Base-by-base conservation (phyloP, 2,888 invertebrate genomes). In the Habrosyne pyritoides region DNA sequence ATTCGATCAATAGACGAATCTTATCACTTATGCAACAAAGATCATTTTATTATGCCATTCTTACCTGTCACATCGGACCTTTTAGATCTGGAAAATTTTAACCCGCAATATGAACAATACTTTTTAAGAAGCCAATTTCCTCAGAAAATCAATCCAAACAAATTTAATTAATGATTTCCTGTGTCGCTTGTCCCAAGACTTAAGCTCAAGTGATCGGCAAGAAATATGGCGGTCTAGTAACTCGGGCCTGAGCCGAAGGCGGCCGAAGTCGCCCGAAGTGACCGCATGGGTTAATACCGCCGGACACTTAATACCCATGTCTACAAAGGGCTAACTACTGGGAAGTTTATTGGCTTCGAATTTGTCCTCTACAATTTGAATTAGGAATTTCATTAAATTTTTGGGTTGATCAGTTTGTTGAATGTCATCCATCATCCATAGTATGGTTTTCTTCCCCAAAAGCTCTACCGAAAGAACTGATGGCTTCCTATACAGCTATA, bases 271-370 rank as follows among this genome's bases (percentile, higher is more conserved):
- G 0, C 14, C 42, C 42, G 18, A 42, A 42, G 7, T 42, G 42
- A 42, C 42, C 42, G 42, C 42, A 18, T 8, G 42, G 18, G 42
- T 42, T 42, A 42, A 42, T 42, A n/a, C n/a, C 42, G 18, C 14
- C 7, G 36, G 7, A 42, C 42, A 42, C 4, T 42, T 42, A 18
- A 42, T 42, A 42, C 42, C 42, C 8, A 42, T 18, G 18, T 18
- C 42, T 18, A 18, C 42, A n/a, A 42, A 42, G 42, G 42, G 42
- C 18, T 42, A 42, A 42, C 42, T 42, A 42, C 18, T 18, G 33
- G 33, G 33, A 42, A 42, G 42, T 42, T 42, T 42, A 42, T 42
- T 42, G 42, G 42, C 18, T 42, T 18, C 42, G 18, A 18, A 42
- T 42, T 42, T 14, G 42, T 14, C n/a, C 33, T n/a, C 33, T 12